Conservation (phyloP, 2,888 invertebrate species). For the Lasioglossum morio region DNA sequence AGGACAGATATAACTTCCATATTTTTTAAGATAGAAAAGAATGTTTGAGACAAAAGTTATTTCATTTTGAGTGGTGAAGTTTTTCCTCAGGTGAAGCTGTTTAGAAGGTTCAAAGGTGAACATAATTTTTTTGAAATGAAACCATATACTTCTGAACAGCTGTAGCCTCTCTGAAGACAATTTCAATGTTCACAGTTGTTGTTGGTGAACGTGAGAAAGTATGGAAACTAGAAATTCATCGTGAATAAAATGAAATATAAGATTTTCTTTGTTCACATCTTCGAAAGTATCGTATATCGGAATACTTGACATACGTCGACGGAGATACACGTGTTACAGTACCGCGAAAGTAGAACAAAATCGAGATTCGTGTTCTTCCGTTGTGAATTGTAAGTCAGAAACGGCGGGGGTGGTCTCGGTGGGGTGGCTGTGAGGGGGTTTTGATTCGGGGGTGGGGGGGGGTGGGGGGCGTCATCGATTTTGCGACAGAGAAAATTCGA, state of each 20-base stretch:
- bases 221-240: neutral
- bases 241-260: neutral
- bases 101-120: neutral
- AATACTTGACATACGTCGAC: neutral
- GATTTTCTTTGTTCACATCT: neutral
- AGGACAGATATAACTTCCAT: neutral
- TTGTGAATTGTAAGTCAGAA: constrained; percentile 11
- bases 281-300: neutral
- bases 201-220: neutral
- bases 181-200: neutral
- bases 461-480: constrained; percentile 34
- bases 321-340: neutral
- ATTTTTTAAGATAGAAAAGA: neutral
- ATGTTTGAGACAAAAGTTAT: neutral
- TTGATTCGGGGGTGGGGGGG: neutral
- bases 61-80: neutral
- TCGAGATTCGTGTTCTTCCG: neutral
- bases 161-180: neutral
- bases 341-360: neutral
- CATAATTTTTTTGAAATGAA: neutral
- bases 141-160: too few species aligned
- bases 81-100: neutral
- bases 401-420: neutral
- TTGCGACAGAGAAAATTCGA: constrained; percentile 39
- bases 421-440: neutral